Evolutionary conservation across 2,888 invertebrate species (phyloP).

Genomic region (Hypomecis atomaria): DNA sequence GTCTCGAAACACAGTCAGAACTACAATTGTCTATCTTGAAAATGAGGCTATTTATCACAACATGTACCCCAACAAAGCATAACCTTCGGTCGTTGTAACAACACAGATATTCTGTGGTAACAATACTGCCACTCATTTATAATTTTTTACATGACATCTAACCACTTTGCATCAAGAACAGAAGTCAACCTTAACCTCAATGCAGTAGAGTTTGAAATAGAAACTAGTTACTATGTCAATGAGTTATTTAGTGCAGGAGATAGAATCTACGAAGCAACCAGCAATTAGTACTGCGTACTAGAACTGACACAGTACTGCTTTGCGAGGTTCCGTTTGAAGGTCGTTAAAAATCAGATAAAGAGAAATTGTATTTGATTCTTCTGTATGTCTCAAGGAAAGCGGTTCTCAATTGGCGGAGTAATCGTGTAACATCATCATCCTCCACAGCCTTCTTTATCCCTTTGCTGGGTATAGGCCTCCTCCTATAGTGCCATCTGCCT

Average conservation of each 20-base stretch:
- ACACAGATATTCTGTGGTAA: conserved; percentile 4
- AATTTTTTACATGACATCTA: conserved; percentile 28
- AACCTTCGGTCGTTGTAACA: conserved; percentile 20
- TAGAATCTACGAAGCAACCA: conserved; percentile 41
- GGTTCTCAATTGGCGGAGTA: no score
- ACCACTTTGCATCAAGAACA: conserved; percentile 2
- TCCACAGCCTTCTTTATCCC: no score
- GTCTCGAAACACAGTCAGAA: neutral
- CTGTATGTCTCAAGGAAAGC: no score
- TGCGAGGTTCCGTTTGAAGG: no score
- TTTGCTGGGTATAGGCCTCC: no score
- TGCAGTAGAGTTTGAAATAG: conserved; percentile 5
- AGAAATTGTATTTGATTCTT: no score
- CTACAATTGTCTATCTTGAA: conserved; percentile 5
- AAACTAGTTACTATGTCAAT: conserved; percentile 31
- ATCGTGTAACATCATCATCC: no score
- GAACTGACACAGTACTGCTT: no score
- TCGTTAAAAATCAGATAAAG: no score
- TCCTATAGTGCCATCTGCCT: no score
- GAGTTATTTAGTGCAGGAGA: conserved; percentile 48
- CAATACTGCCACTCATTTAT: conserved; percentile 21
- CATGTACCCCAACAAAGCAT: conserved; percentile 16
- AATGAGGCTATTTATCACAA: conserved; percentile 17
- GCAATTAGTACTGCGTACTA: no score
- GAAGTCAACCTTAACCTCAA: conserved; percentile 15